Evolutionary conservation across 2,113 vertebrate genomes (phyloP), one percentile per base, ranked within the genome.

Genomic region (Myiozetetes cayanensis): DNA sequence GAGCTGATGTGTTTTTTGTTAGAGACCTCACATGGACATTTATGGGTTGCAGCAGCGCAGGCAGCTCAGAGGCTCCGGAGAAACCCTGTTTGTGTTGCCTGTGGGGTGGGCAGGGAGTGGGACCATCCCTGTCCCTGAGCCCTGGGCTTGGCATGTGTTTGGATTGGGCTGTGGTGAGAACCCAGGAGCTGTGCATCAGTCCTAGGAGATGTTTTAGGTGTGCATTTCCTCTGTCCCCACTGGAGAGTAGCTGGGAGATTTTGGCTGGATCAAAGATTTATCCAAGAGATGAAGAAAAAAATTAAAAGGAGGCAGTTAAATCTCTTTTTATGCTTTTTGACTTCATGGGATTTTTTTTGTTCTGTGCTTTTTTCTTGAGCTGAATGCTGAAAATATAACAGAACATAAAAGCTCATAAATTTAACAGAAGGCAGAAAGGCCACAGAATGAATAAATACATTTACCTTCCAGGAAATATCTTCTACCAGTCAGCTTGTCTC

Each of bases 381-480:
- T 82, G 84, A 92, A 94, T 21, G 43, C 68, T 79, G 92, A 90
- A 96, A 94, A 91, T 95, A 87, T 33, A 94, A 71, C 87, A 76
- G 76, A 92, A 74, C 71, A 56, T 94, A 93, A 96, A 96, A 90
- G 56, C 70, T 91, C 84, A 81, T 95, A 95, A 94, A 97, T 96
- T 84, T 94, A 92, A 75, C 85, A 91, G 89, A 63, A 75, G 82
- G 67, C 63, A 77, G 87, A 91, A 94, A 77, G 85, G 47, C 87
- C 20, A 3, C 3, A 39, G 82, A 74, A 67, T 90, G 68, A 77
- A 86, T 84, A 94, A 96, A 90, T 77, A 86, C 81, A 23, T 96
- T 90, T 95, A 73, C 50, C 61, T 90, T 92, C 71, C 41, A 84
- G 71, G 84, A 52, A 92, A 65, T 92, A 52, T 37, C 56, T 92